Conservation (phyloP, 2,113 vertebrate species). For the Gallinago media region DNA sequence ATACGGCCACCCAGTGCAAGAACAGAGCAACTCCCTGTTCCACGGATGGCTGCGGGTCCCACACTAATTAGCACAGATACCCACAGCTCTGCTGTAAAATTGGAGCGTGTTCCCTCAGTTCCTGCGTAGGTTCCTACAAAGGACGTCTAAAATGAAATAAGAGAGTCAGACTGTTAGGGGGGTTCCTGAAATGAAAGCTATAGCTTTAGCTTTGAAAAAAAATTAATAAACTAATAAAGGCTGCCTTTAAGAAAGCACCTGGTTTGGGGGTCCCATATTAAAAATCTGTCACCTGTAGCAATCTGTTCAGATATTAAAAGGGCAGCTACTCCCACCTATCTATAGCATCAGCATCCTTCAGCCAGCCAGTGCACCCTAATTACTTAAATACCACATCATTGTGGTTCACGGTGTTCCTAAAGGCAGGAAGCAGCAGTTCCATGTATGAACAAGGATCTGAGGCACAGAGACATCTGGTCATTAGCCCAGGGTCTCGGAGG, state of each 20-base stretch:
- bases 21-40: background rate
- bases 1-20: background rate
- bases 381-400: background rate
- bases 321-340: background rate
- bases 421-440: background rate
- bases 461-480: background rate
- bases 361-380: background rate
- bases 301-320: background rate
- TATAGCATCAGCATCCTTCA: background rate
- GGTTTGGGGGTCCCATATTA: background rate
- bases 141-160: background rate
- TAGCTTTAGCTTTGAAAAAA: background rate
- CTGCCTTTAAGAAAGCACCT: background rate
- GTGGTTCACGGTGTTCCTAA: background rate
- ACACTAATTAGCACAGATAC: background rate
- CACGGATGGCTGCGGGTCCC: accelerated
- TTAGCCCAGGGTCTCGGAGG: background rate
- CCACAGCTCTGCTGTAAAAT: background rate
- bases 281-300: background rate
- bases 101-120: background rate
- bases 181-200: background rate
- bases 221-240: too few species aligned
- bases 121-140: background rate
- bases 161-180: background rate
- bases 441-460: background rate